These are phyloP conservation scores for Gallinago solitaria DNA, from an alignment of 2,797 vertebrate genomes.

Conservation along the genomic window DNA sequence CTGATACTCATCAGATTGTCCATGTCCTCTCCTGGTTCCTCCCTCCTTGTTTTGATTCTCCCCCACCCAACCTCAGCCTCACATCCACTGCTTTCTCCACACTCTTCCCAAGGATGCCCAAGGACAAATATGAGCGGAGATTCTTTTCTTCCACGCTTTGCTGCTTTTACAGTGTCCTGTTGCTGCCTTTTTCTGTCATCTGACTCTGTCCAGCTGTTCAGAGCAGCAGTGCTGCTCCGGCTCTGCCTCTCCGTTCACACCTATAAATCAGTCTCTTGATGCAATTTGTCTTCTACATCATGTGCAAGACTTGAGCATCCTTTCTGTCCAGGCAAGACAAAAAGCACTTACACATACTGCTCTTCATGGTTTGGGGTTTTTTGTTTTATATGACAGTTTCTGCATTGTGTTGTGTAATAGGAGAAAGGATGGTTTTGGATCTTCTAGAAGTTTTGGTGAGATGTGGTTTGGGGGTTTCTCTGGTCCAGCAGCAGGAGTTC, in stretches of 20 bases:
- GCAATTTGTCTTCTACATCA: not conserved
- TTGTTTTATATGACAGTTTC: not conserved
- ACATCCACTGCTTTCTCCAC: not conserved
- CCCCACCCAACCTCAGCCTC: not conserved
- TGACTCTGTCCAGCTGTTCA: not conserved
- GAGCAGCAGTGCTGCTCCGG: not conserved
- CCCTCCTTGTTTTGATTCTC: not conserved
- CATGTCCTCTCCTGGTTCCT: not conserved
- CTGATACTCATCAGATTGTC: not conserved
- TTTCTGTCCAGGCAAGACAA: not conserved
- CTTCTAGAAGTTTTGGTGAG: not conserved
- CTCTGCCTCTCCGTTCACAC: not conserved
- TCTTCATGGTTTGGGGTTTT: not conserved
- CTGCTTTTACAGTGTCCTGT: not conserved
- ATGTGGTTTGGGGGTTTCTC: not conserved
- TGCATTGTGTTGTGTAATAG: not conserved
- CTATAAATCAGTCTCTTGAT: not conserved
- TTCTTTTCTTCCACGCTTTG: not conserved
- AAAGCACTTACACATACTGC: rapidly evolving
- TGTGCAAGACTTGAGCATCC: not conserved
- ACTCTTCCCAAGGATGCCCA: not conserved
- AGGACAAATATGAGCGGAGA: not conserved
- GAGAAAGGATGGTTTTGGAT: not conserved
- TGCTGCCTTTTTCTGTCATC: not conserved
- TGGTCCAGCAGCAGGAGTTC: not conserved